Evolutionary conservation across 2,113 vertebrate species (phyloP), one percentile per base, ranked within the genome.

Genomic region (Riparia riparia): DNA sequence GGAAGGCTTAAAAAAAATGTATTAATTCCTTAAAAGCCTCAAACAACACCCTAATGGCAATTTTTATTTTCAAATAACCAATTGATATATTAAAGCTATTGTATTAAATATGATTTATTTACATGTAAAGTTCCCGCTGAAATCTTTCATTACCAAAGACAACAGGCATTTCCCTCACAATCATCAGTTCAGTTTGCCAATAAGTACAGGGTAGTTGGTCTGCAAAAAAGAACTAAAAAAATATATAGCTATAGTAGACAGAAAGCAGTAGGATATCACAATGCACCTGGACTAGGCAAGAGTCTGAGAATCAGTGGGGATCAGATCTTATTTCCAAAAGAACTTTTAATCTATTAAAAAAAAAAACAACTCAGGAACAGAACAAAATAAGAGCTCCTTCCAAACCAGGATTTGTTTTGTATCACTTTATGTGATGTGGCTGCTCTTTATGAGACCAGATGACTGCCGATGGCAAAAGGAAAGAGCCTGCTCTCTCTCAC

Each of bases 231-330:
- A 76, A 65, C 34, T 83, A 76, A 39, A 4, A 11, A 42, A 84
- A 29, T 0, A 0, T 39, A 6, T 42, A 6, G 1, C 47, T 47
- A 24, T 32, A 47, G 2, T 14, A 5, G 68, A 45, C 1, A 71
- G 31, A 86, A 51, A 85, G 14, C 10, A 47, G 10, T 32, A 25
- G 16, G 7, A 32, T 76, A 44, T 42, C 26, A 29, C 0, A 1
- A 34, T 26, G 5, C 31, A 4, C 18, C 32, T 22, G 7, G 15
- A 42, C 15, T 26, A 34, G 9, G 20, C 57, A 56, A 69, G 32
- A 77, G 8, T 44, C 49, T 81, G 31, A 77, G 26, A 91, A 57
- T 49, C 19, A 21, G 4, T 51, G 50, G 45, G 29, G 60, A 71
- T 71, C 12, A 34, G 11, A 51, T 25, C 9, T 1, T 57, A 5